Evolutionary conservation across 2,797 vertebrate genomes (phyloP).

Genomic region (Lacerta bilineata): DNA sequence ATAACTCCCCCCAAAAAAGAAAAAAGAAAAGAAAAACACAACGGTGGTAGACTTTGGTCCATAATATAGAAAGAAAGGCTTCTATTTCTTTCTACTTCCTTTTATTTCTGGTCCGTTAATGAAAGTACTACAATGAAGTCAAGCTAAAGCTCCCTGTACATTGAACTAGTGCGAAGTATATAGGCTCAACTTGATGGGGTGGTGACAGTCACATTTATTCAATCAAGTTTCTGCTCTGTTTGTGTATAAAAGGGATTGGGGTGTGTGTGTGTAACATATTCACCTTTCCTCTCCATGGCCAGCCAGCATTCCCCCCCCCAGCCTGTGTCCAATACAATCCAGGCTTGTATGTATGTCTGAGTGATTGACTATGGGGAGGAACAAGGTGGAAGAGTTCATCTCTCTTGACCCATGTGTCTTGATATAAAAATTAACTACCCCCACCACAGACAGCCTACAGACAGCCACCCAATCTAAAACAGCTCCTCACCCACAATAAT

Average conservation of each 20-base stretch:
- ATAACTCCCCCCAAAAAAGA: not conserved
- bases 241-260: not conserved
- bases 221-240: not conserved
- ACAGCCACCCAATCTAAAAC: too few species aligned
- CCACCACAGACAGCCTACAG: too few species aligned
- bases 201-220: not conserved
- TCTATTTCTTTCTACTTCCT: not conserved
- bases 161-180: not conserved
- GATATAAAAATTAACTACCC: too few species aligned
- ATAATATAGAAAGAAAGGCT: not conserved
- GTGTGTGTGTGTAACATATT: not conserved
- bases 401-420: too few species aligned
- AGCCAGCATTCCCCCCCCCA: not conserved
- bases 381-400: too few species aligned
- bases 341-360: not conserved
- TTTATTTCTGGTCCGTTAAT: not conserved
- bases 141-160: not conserved
- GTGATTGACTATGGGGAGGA: too few species aligned
- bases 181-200: not conserved
- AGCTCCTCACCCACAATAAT: too few species aligned
- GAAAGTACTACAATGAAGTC: not conserved
- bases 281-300: not conserved
- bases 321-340: too few species aligned
- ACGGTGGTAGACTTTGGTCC: not conserved
- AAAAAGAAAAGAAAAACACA: not conserved